Base-by-base conservation (phyloP, 2,888 invertebrate genomes). In the Noctua comes region DNA sequence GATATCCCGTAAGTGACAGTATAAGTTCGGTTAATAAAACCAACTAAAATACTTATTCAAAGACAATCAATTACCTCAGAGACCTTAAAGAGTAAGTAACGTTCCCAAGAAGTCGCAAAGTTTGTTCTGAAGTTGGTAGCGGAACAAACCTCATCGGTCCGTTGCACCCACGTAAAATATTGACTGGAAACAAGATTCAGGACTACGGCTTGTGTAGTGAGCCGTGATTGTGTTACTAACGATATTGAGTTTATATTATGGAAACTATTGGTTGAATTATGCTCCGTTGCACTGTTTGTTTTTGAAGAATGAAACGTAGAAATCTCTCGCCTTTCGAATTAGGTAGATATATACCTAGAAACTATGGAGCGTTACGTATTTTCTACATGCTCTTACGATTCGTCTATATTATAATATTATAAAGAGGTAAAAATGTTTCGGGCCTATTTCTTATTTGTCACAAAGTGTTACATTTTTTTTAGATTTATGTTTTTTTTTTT, bases 111-210 rank as follows among this genome's bases (percentile, higher is more conserved):
- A 75, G 43, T 80, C 70, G 21, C n/a, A 36, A 80, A 82, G 76
- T 80, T 79, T 65, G 69, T 69, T 80, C 78, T 51, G 43, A 78
- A 86, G 89, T 86, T 77, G 66, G 71, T 88, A 91, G 89, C 88
- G 89, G 90, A 93, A 88, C 86, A 80, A 65, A 87, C 74, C 88
- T 66, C 73, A 73, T 69, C 86, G 90, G 91, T 91, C 90, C 88
- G 86, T 85, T 90, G 92, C 91, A 90, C 83, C 91, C 94, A 93
- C 94, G 93, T 94, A 94, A 92, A 92, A 93, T 93, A 94, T 94
- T 92, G 93, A 92, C 90, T 93, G 81, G 90, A 88, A 91, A 91
- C 90, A 88, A 91, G 91, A 90, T 88, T 88, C 88, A 88, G 76
- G 82, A 82, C 73, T 78, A 76, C 77, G 79, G 79, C 79, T 76